Evolutionary conservation across 2,888 invertebrate genomes (phyloP).

Genomic region (Strigamia transsilvanica): DNA sequence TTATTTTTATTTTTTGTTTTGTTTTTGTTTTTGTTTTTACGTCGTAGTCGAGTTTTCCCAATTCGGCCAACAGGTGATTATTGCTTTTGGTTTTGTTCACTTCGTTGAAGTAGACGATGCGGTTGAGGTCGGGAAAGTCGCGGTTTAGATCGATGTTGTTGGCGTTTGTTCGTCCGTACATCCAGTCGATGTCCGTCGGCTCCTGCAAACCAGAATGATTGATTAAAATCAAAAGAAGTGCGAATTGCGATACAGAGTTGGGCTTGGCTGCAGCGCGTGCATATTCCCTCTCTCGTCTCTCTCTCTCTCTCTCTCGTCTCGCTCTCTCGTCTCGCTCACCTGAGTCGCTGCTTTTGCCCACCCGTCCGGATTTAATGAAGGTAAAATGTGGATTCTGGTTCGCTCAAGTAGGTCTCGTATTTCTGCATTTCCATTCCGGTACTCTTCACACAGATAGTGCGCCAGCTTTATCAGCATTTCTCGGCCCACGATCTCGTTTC

Average conservation of each 20-base stretch:
- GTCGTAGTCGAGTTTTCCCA: slow-evolving; percentile 72
- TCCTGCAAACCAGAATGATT: too few species aligned
- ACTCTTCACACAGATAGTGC: slow-evolving; percentile 77
- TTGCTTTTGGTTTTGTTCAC: slow-evolving; percentile 72
- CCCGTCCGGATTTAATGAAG: slow-evolving; percentile 90
- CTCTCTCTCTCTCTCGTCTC: too few species aligned
- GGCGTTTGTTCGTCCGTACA: slow-evolving; percentile 80
- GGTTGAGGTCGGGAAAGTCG: slow-evolving; percentile 87
- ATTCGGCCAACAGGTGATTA: slow-evolving; percentile 74
- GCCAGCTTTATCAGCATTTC: slow-evolving; percentile 80
- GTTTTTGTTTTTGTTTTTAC: slow-evolving; percentile 65
- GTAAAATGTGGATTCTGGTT: slow-evolving; percentile 86
- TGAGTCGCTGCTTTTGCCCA: slow-evolving; percentile 74
- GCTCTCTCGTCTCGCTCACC: not conserved
- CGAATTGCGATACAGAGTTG: too few species aligned
- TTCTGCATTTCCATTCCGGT: slow-evolving; percentile 70
- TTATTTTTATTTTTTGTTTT: too few species aligned
- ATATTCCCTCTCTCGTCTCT: too few species aligned
- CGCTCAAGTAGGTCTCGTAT: slow-evolving; percentile 73
- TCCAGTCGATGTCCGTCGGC: slow-evolving; percentile 68
- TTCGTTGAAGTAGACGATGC: slow-evolving; percentile 77
- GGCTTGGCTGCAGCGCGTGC: too few species aligned
- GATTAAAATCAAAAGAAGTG: too few species aligned
- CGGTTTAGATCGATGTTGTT: slow-evolving; percentile 84
- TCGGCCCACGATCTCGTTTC: slow-evolving; percentile 86